Base-by-base conservation (phyloP, 1,140 invertebrate species). In the Drosophila funebris region DNA sequence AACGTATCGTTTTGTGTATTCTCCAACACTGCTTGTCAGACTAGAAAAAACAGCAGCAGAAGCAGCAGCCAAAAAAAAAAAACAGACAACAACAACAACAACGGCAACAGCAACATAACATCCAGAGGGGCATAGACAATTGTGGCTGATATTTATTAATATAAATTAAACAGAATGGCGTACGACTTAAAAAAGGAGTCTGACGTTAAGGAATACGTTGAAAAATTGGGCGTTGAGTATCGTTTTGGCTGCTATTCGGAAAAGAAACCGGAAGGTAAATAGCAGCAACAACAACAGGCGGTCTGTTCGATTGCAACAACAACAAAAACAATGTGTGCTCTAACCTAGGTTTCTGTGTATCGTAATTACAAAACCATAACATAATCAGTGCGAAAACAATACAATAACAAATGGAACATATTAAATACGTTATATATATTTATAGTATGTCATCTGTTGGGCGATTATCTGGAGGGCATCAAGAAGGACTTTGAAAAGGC, bases 211-310 rank as follows among this genome's bases (percentile, higher is more conserved):
- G 94, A 97, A 73, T 99, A 96, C 91, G 89, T 98, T 22, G 94
- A 97, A 69, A 98, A 98, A 90, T 92, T 98, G 58, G 96, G 96
- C n/a, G 96, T 96, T 9, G 97, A 99, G 92, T 98, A 98, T 90
- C 94, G 96, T 78, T 98, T 97, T 91, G 96, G 97, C 36, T 99
- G 97, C 92, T 96, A 95, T 68, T 94, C 94, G 43, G 96, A 97
- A 90, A 97, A 96, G 84, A 95, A 95, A 74, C 93, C 96, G 9
- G 96, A 97, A 93, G 96, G 96, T 96, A 91, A 91, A 57, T 60
- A 46, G 20, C 37, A 64, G 16, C 56, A 60, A 43, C 56, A 69
- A 72, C 48, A 61, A 61, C 36, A 73, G 56, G 70, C 70, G 64
- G 64, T 56, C 64, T 22, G 29, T 11, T 16, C 29, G 16, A 36